Base-by-base conservation (phyloP, 2,888 invertebrate genomes). In the Pedicia rivosa region DNA sequence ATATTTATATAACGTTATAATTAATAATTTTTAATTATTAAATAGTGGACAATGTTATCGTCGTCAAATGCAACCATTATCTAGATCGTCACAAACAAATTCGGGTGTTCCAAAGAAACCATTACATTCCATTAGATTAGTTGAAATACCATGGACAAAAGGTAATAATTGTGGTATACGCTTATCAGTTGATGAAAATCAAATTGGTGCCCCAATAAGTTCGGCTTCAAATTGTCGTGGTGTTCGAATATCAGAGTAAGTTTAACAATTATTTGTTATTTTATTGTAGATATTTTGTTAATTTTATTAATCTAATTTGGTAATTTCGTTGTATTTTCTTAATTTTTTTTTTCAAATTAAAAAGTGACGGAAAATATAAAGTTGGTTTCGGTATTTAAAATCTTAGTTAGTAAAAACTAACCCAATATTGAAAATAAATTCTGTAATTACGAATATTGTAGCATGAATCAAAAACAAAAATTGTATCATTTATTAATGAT, bases 101-200 rank as follows among this genome's bases (percentile, higher is more conserved):
- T 22, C 24, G 15, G 16, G 12, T 25, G 17, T 25, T 10, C 35
- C 25, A 16, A 56, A 60, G 37, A 64, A 70, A 43, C 72, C 74
- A 20, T 74, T 78, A 31, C 90, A 88, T 64, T 81, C 83, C 38
- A 88, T 88, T 51, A 76, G 87, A 46, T 69, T 83, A 47, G 77
- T 90, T 36, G 78, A 81, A 52, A 78, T 88, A 50, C 82, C 87
- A 25, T 70, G 76, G 31, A 65, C 43, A 36, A 55, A 56, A 46
- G 57, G 62, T 43, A 55, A 59, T 7, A 70, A 69, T 15, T 70
- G 70, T 15, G 73, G 74, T 32, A 71, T 81, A 36, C 73, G 78
- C 52, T 57, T 79, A 36, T 50, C 54, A 2, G 44, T 53, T 8
- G 53, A 54, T 45, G 54, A 53, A 17, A 40, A 48, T 48, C 36